phyloP scores from a whole-genome alignment of 2,113 vertebrate genomes.

The Nesogale talazaci region DNA sequence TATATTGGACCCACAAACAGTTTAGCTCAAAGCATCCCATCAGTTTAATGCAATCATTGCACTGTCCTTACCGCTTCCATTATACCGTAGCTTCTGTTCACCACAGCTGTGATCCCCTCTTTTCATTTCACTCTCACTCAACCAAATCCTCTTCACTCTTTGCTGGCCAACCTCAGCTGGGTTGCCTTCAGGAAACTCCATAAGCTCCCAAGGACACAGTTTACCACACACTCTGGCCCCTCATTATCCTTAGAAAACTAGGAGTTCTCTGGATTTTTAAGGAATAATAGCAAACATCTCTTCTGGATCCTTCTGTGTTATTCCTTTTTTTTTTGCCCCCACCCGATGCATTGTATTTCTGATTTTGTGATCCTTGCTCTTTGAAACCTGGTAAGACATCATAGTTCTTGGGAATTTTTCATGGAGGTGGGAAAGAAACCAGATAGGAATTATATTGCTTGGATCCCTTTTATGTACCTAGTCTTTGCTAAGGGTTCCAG shows the following conservation, averaged over 20 bases:
- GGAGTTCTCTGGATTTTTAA: background rate
- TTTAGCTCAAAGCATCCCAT: background rate
- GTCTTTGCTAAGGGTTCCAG: background rate
- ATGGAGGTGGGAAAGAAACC: background rate
- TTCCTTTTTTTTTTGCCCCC: background rate
- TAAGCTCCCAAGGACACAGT: background rate
- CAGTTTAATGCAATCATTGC: background rate
- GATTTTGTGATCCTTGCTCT: constrained; percentile 38
- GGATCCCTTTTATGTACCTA: background rate
- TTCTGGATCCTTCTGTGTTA: background rate
- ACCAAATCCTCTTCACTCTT: background rate
- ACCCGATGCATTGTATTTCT: background rate
- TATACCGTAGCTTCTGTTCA: background rate
- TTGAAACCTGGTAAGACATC: background rate
- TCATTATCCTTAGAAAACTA: background rate
- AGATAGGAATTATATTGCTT: background rate
- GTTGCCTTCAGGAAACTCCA: background rate
- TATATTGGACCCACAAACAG: background rate
- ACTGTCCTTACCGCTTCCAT: background rate
- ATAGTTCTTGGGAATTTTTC: background rate
- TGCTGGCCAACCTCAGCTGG: background rate
- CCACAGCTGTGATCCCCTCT: background rate
- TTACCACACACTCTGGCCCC: background rate
- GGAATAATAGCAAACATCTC: background rate
- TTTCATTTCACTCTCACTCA: background rate